Base-by-base conservation (phyloP, 2,113 vertebrate genomes). In the Zosterops japonicus region DNA sequence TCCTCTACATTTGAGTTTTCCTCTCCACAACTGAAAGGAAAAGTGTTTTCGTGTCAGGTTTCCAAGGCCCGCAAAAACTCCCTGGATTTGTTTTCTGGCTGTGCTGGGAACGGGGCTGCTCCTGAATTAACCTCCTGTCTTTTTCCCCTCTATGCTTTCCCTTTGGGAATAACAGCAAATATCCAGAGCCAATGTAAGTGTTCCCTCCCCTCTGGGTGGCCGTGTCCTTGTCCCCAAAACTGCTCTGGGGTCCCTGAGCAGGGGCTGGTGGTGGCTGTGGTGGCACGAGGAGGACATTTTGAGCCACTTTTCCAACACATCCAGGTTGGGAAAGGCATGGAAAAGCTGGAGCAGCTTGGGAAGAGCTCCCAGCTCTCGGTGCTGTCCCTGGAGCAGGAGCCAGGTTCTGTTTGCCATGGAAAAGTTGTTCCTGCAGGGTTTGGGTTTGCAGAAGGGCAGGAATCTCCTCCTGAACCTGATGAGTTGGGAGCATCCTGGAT, bases 111-210 rank as follows among this genome's bases (percentile, higher is more conserved):
- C 2, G 3, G 35, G 39, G 27, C 25, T n/a, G 21, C 23, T 56
- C 76, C 42, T 35, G 49, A 20, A 74, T 63, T 98, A 98, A 97
- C 93, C 41, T 23, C 35, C 95, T 87, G 84, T 63, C 93, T 95
- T 90, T 88, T 94, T 49, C 50, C 83, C 27, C 28, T 53, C 87
- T 74, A 83, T 60, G 98, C 98, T 97, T 96, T 95, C 96, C 69
- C 95, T 79, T 87, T 42, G 98, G 99, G 98, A 99, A 98, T 99
- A 98, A 99, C 99, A 99, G 99, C 99, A 98, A 99, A 97, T 98
- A 99, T 99, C 98, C 99, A 98, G 97, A 98, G 98, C 71, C 98
- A 99, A 97, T 77, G 99, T 99, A 99, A 99, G 99, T 99, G 46
- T 83, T 83, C 89, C 95, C 52, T 70, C 2, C 1, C 59, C 63